These are phyloP conservation scores for Drosophila stalkeri DNA, from an alignment of 2,888 invertebrate species.

Conservation along the genomic window DNA sequence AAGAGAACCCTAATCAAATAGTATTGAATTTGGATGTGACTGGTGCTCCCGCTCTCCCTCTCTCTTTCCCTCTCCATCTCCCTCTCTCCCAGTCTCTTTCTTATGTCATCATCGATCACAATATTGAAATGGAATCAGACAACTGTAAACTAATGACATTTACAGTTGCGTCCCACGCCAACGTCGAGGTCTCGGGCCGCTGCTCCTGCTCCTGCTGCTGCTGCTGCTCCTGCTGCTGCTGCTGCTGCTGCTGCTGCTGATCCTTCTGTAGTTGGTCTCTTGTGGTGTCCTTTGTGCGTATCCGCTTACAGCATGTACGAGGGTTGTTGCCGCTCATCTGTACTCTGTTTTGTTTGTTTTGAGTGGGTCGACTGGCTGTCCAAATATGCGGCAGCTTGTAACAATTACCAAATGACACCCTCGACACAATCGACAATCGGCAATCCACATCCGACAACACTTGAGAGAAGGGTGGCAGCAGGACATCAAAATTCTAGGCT, in stretches of 20 bases:
- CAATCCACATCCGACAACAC: slow-evolving; percentile 5
- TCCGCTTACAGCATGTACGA: slow-evolving; percentile 63
- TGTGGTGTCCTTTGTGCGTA: slow-evolving; percentile 59
- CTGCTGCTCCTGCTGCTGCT: too few relatives aligned
- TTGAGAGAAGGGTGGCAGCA: not conserved
- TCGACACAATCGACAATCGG: slow-evolving; percentile 71
- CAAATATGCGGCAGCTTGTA: slow-evolving; percentile 81
- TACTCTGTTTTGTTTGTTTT: slow-evolving; percentile 70
- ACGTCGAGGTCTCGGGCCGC: slow-evolving; percentile 17
- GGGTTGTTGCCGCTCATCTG: slow-evolving; percentile 65
- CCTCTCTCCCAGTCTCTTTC: not conserved
- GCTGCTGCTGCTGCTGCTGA: not conserved
- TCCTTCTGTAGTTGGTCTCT: slow-evolving; percentile 36
- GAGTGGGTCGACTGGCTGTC: slow-evolving; percentile 69
- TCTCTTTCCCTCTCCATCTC: not conserved
- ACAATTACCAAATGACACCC: slow-evolving; percentile 81
- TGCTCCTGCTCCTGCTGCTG: too few relatives aligned
- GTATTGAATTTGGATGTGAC: not conserved
- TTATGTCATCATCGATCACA: slow-evolving; percentile 75
- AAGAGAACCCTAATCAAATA: too few relatives aligned
- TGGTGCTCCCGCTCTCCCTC: not conserved
- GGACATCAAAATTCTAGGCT: not conserved
- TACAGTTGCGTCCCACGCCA: slow-evolving; percentile 17
- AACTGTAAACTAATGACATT: slow-evolving; percentile 84
- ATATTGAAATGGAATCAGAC: slow-evolving; percentile 76